Evolutionary conservation across 1,140 invertebrate species (phyloP), one percentile per base, ranked within the genome.

Genomic region (Belonocnema kinseyi): DNA sequence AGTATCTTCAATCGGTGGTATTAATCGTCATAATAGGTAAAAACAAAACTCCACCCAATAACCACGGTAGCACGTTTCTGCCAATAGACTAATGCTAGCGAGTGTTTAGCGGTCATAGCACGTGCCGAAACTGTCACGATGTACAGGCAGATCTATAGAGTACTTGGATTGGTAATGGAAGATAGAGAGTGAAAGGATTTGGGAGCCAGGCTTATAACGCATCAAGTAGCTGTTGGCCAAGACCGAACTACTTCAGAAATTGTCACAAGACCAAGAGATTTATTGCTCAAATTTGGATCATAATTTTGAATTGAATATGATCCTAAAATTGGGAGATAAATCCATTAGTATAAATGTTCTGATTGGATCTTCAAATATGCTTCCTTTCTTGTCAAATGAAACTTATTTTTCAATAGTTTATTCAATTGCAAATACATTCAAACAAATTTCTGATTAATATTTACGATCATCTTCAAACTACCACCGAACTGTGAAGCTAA

Each of bases 71-170:
- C 77, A 81, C 82, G 79, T 80, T 80, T 77, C 70, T 82, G 80
- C 81, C 78, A 75, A 81, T 80, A 80, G 79, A 83, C 82, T 82
- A 77, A 79, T 80, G 83, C 83, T 82, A 85, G 85, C 84, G 81
- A 85, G 80, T 85, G 81, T 87, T 85, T 87, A 83, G 82, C 82
- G 84, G 77, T 76, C 85, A 83, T 77, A 85, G 82, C 78, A 82
- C 80, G 82, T 78, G 78, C 84, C 81, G 81, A 82, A 85, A 85
- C 82, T 85, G 82, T 83, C 84, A 82, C 83, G 80, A 83, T 82
- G 85, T 85, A 81, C 83, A 85, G 84, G 84, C 84, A 87, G 83
- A 80, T 85, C 82, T 85, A 83, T 80, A 83, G 79, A 83, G 80
- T 85, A 83, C 83, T 85, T 81, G 80, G 85, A 78, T 82, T 83